Evolutionary conservation across 2,113 vertebrate species (phyloP), one percentile per base, ranked within the genome.

Genomic region (Lepisosteus oculatus): DNA sequence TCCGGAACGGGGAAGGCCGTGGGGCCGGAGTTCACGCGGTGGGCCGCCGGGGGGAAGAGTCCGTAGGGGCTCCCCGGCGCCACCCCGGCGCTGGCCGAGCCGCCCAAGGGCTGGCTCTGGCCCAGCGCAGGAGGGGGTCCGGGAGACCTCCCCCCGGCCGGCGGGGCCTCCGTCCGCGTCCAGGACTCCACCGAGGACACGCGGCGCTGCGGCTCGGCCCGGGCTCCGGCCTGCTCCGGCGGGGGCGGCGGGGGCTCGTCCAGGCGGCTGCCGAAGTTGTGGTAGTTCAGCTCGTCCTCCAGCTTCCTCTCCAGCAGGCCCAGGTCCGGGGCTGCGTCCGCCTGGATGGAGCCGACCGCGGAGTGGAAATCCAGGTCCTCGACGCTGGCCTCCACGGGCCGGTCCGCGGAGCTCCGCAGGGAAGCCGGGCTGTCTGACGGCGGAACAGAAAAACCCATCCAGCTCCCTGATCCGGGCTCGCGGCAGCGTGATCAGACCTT

Each of bases 231-330:
- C 71, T 77, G 3, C 0, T 72, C 4, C 57, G 6, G 11, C 67
- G 0, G 0, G 0, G 61, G 8, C n/a, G 3, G 72, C 15, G 7
- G 54, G 14, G 43, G 63, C 55, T 81, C 87, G 75, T 89, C 89
- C 70, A 87, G 78, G 7, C 83, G 51, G 74, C 69, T 87, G 74
- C 89, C 97, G 96, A 0, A 55, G 67, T 0, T 77, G 44, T 99
- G 97, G 78, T 99, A 99, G 79, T 90, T 84, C 42, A 90, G 78
- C 81, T 98, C 96, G 3, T 80, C 81, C 8, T 87, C 73, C n/a
- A 98, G 91, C 78, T 98, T 98, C 3, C 74, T 81, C 67, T 88
- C 81, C 11, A 94, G 81, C 3, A 78, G 61, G n/a, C 8, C 14
- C 3, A 12, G 45, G 2, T 13, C 55, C 41, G 41, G 70, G 8